Evolutionary conservation across 2,888 invertebrate species (phyloP), one percentile per base, ranked within the genome.

Genomic region (Eupithecia subfuscata): DNA sequence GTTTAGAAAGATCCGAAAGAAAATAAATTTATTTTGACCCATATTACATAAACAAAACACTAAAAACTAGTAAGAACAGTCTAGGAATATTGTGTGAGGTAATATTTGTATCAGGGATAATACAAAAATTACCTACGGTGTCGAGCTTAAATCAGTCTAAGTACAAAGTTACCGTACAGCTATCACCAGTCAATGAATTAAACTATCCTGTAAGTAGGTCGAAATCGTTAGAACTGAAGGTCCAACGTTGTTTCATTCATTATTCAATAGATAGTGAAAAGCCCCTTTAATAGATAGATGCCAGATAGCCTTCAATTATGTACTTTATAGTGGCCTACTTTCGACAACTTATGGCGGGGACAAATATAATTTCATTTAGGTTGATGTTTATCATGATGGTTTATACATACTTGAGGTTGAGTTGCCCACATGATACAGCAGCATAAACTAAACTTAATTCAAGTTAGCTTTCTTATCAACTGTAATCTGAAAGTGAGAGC

Each of bases 231-330:
- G 40, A 40, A 7, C 25, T 16, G 67, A 22, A 34, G 69, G 45
- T 43, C 30, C 34, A n/a, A 34, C 69, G 34, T 16, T 52, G 68
- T 43, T 43, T 43, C 43, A 68, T 68, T 68, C 40, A 45, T 68
- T 68, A 68, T 68, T 68, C 68, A 68, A 67, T 22, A 65, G 67
- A 22, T 43, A 43, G 22, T 43, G 22, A 43, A 25, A 5, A 68
- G 43, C 43, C 43, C 43, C 43, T 45, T 68, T 34, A 34, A 64
- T 60, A 60, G 37, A 67, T 25, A 25, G 43, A 25, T 43, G 6
- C 22, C 12, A 67, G 11, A 34, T 40, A 45, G 7, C 45, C 43
- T 45, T 68, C 45, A 68, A 68, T 22, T 25, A 67, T 18, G 67
- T 43, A 14, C 22, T 40, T 68, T 68, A 25, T 68, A 16, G 40